Evolutionary conservation across 2,888 invertebrate species (phyloP), one percentile per base, ranked within the genome.

Genomic region (Polyploca ridens): DNA sequence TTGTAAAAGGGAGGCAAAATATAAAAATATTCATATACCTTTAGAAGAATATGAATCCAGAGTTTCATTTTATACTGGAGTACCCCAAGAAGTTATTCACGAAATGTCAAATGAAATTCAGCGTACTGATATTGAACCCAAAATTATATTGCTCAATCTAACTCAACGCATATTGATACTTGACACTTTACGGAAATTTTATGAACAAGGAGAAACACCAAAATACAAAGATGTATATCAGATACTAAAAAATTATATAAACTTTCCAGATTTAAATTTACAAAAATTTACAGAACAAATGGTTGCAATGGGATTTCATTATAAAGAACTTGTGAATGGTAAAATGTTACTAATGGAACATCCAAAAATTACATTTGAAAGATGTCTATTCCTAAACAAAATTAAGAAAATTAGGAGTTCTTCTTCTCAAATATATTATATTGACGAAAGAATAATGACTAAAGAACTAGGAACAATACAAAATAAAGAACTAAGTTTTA

Each of bases 381-480:
- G 89, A 65, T 82, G 67, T 66, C 67, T 75, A 61, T 89, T 82
- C 66, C 66, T 89, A 1, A 78, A 74, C 5, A 86, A 84, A 74
- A 79, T 88, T 0, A 77, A 46, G 27, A 75, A 79, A 58, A 64
- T 76, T 13, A 80, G 86, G 64, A 44, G 27, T 11, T 58, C 64
- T 33, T 54, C 65, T 33, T 66, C 63, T 57, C 57, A 63, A n/a
- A 75, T 89, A 62, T 88, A 81, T 68, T 87, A 87, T 64, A 66
- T 89, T n/a, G 84, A 85, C 72, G 84, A 82, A 69, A 81, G 81
- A 73, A 60, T 84, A 19, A 66, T 87, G 54, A 75, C 80, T 64
- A 54, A 63, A 3, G 58, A 67, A 10, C 58, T 64, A n/a, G 62
- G 49, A 27, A 27, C 27, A 27, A 27, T 27, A 27, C 27, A 27